phyloP scores from a whole-genome alignment of 1,140 invertebrate species.

The Andricus grossulariae region DNA sequence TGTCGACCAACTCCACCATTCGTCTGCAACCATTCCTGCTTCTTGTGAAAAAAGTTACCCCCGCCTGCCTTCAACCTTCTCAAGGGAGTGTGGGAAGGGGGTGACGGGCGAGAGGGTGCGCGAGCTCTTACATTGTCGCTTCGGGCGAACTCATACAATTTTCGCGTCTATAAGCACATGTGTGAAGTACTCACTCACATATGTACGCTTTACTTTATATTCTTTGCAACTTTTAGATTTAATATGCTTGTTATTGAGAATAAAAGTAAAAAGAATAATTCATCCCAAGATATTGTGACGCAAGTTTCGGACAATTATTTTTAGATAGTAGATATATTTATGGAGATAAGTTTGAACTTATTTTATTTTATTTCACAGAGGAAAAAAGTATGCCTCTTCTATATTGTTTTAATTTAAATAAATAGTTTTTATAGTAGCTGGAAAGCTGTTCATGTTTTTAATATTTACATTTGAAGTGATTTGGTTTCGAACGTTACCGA shows the following conservation, averaged over 20 bases:
- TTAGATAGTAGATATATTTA: too few species aligned
- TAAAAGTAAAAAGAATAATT: not conserved
- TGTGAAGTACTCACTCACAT: slow-evolving; percentile 9
- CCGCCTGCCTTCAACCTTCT: slow-evolving; percentile 46
- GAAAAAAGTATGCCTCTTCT: too few species aligned
- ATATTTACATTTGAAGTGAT: too few species aligned
- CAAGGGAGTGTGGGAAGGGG: slow-evolving; percentile 36
- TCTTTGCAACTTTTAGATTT: too few species aligned
- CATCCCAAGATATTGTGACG: too few species aligned
- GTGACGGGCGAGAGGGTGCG: slow-evolving; percentile 53
- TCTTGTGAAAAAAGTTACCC: slow-evolving; percentile 54
- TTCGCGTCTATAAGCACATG: slow-evolving; percentile 34
- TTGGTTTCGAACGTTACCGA: too few species aligned
- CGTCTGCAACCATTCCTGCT: slow-evolving; percentile 50
- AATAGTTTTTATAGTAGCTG: too few species aligned
- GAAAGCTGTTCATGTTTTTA: too few species aligned
- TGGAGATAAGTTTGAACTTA: too few species aligned
- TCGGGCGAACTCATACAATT: slow-evolving; percentile 52
- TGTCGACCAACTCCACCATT: slow-evolving; percentile 44
- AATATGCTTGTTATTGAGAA: not conserved
- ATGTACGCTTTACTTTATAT: slow-evolving; percentile 3
- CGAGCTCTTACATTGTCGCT: slow-evolving; percentile 61
- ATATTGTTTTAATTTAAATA: too few species aligned
- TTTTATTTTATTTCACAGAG: too few species aligned
- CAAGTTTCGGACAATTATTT: too few species aligned